Evolutionary conservation across 2,888 invertebrate species (phyloP), one percentile per base, ranked within the genome.

Genomic region (Rotaria sp.): DNA sequence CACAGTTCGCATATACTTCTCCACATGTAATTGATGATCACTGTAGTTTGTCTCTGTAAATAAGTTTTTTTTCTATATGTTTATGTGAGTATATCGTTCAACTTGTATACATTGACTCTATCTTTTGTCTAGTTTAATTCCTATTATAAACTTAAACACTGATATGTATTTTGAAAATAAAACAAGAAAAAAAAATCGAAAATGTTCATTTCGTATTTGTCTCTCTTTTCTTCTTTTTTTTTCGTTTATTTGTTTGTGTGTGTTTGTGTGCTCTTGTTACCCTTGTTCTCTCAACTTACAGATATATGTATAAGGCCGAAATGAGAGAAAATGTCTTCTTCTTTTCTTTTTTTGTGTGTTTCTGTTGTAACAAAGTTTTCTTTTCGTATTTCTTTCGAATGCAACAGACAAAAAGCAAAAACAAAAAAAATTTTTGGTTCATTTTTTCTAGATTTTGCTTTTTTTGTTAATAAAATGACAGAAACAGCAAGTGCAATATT

Each of bases 271-370:
- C 67, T 67, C 35, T 67, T 7, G 15, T 24, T 30, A 2, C 35
- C 67, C 21, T 67, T 21, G 18, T 67, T 67, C 67, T 67, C 67
- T 67, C 67, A 67, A 67, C 67, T 67, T 67, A 67, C 67, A 67
- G 67, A 67, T 67, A 67, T 67, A 67, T 67, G 35, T 67, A 67
- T 67, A 67, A 67, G 67, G 67, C 67, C 67, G 67, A 67, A 67
- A 67, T 30, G 67, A 67, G 67, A 67, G 67, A 67, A 67, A 67
- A 67, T 67, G 67, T 67, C 67, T 67, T 35, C 67, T 30, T 67
- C 35, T 67, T 21, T 67, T 67, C 35, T 67, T 38, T 59, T 67
- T 30, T 18, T 38, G 67, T 38, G 30, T 67, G 67, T 67, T 67
- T 67, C 67, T 67, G 67, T 67, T 67, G 67, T 67, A 35, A 67